Percentiles rank a stretch among this genome's conserved stretches.
These are phyloP conservation scores for Eupithecia pulchellata DNA, from an alignment of 2,888 invertebrate genomes.

Conservation along the genomic window DNA sequence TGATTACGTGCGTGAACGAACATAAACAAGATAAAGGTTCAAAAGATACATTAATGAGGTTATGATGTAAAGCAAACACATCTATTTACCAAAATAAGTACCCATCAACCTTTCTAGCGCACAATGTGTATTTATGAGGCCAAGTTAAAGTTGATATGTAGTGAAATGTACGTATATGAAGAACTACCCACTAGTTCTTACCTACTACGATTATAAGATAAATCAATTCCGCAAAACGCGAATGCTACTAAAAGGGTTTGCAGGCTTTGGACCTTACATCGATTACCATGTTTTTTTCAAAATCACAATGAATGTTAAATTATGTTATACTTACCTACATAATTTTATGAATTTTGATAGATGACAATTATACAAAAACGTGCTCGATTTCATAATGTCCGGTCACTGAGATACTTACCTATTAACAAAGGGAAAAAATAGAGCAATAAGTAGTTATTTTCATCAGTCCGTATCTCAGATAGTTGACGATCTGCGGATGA, in stretches of 20 bases:
- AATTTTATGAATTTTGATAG: no score
- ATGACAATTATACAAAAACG: no score
- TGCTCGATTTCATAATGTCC: no score
- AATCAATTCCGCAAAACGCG: background rate
- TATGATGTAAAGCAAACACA: constrained; percentile 49
- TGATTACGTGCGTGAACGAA: constrained; percentile 41
- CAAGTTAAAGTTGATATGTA: background rate
- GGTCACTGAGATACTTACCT: no score
- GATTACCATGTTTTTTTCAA: no score
- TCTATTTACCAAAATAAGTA: constrained; percentile 30
- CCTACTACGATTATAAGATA: background rate
- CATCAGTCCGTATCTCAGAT: no score
- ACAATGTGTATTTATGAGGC: background rate
- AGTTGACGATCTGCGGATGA: no score
- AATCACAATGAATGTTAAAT: no score
- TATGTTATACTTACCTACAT: no score
- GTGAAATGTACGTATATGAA: background rate
- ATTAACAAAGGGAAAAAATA: no score
- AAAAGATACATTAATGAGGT: constrained; percentile 51
- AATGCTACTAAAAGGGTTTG: background rate
- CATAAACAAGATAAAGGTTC: constrained; percentile 70
- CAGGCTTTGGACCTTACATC: background rate
- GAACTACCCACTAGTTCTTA: background rate
- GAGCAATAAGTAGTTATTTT: no score
- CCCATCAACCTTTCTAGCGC: background rate